Base-by-base conservation (phyloP, 2,888 invertebrate species). In the Aethes cnicana region DNA sequence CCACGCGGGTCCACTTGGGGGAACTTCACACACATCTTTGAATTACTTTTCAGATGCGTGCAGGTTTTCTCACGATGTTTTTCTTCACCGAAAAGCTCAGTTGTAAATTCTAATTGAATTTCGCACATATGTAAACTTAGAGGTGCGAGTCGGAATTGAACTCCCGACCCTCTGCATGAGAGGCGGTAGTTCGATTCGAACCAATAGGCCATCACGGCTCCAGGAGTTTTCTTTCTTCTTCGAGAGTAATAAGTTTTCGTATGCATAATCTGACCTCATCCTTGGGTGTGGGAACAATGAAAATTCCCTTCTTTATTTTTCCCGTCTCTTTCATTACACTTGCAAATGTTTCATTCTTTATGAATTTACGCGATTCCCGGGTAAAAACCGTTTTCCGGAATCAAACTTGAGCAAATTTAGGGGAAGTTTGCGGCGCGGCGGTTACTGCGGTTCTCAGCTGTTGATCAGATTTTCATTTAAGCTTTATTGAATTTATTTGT, bases 291-390 rank as follows among this genome's bases (percentile, higher is more conserved):
- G 76, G 77, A 79, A 81, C 81, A 82, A 83, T 79, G 77, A 72
- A 77, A 76, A 73, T 81, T 77, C 73, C 71, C 72, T 74, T 74
- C 66, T 81, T 82, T 79, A 80, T 81, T 81, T 80, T 80, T 74
- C 75, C 70, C 69, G 69, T 74, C 74, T 76, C 72, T 74, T 75
- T 77, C 77, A 84, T 85, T 84, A 82, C 73, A 83, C 81, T 84
- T 84, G 84, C 84, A 84, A 85, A 84, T 83, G 74, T 77, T 74
- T 80, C 78, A 77, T 81, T 77, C 77, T 83, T 78, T 78, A 78
- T 80, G 76, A 83, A 83, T 83, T 82, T 77, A 77, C 76, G 73
- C 71, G 69, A 72, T 66, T 71, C 65, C 68, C 58, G 62, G 62
- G 64, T 16, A 71, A 72, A 74, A 76, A 71, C n/a, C 70, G 69